These are phyloP conservation scores for Amazona vittata DNA, from an alignment of 2,113 vertebrate genomes.

Conservation along the genomic window DNA sequence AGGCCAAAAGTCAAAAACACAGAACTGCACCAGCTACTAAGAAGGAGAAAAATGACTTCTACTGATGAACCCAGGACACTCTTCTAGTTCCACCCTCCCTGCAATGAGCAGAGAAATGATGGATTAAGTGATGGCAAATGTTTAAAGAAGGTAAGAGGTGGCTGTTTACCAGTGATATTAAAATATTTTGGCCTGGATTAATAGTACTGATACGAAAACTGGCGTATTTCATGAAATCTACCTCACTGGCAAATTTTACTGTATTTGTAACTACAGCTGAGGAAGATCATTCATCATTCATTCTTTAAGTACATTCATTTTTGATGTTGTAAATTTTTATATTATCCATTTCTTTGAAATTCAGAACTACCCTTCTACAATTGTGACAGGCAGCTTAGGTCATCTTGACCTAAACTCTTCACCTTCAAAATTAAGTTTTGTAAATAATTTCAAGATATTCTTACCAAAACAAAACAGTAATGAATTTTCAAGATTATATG, in stretches of 20 bases:
- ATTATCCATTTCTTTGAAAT: background rate
- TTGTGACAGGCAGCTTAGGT: background rate
- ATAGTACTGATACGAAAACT: background rate
- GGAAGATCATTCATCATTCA: background rate
- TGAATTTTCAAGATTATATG: fast-evolving
- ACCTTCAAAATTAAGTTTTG: background rate
- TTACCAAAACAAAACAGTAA: background rate
- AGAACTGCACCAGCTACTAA: too few relatives aligned
- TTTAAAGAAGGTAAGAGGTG: background rate
- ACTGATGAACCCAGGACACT: too few relatives aligned
- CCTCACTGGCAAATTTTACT: background rate
- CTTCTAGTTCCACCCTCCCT: background rate
- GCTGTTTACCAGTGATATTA: background rate
- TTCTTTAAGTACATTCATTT: background rate
- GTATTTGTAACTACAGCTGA: background rate
- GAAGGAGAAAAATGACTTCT: too few relatives aligned
- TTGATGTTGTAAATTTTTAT: background rate
- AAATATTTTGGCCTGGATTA: background rate
- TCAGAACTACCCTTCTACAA: background rate
- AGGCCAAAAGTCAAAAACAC: too few relatives aligned
- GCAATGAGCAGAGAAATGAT: background rate
- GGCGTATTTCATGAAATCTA: background rate
- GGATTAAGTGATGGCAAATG: background rate
- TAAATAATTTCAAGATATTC: background rate
- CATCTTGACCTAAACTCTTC: background rate